These are phyloP conservation scores for Tragelaphus buxtoni DNA, from an alignment of 2,113 vertebrate genomes.

Conservation along the genomic window DNA sequence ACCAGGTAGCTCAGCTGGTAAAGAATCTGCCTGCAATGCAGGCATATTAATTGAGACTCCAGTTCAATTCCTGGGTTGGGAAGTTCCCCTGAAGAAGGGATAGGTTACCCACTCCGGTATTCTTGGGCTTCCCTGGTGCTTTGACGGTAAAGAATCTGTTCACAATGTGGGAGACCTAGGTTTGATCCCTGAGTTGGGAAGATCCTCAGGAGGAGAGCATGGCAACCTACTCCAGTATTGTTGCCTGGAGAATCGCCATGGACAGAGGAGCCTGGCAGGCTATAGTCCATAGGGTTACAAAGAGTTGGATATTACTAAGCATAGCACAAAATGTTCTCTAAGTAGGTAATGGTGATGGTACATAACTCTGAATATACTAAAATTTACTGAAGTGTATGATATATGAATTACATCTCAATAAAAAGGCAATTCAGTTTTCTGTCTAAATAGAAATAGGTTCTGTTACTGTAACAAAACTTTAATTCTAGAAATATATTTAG, in stretches of 20 bases:
- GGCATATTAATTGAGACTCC: not conserved
- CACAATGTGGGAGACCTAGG: not conserved
- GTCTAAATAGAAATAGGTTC: not conserved
- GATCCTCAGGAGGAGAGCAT: not conserved
- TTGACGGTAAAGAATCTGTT: not conserved
- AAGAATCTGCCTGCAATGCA: not conserved
- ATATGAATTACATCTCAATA: not conserved
- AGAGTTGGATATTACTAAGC: not conserved
- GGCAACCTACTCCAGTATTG: not conserved
- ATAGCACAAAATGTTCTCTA: not conserved
- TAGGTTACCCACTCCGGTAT: not conserved
- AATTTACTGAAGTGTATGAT: not conserved
- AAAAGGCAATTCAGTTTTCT: not conserved
- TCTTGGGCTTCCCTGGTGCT: not conserved
- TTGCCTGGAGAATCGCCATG: not conserved
- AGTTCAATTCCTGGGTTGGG: not conserved
- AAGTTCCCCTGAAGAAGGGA: not conserved
- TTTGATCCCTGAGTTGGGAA: not conserved
- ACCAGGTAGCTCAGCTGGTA: not conserved
- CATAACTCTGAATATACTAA: not conserved
- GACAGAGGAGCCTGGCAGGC: not conserved
- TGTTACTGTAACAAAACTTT: not conserved
- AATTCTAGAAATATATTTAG: conserved; percentile 18
- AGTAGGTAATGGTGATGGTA: not conserved
- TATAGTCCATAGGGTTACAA: not conserved